Evolutionary conservation across 37 sponge, comb jelly and placozoan genomes (phyloP), one percentile per base, ranked within the genome.

Genomic region (Ephydatia muelleri): DNA sequence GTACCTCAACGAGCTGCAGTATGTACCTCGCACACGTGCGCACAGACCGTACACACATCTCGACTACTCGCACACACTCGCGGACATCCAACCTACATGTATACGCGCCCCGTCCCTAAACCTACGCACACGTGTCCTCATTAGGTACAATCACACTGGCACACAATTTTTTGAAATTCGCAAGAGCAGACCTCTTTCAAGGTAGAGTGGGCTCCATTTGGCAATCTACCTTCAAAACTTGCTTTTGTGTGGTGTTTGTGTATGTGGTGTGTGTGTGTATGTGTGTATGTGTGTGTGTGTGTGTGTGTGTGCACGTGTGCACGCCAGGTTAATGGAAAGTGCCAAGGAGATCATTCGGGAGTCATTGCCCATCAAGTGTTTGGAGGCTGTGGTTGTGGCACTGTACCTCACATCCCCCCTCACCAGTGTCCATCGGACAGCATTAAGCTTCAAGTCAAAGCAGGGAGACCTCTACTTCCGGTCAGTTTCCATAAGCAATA

Each of bases 141-240:
- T 57, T 57, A 92, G 93, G 72, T 98, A 98, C 79, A 96, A 98
- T 66, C 92, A 96, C 90, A 98, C 98, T n/a, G 98, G 98, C 0
- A 91, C 91, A 40, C 98, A 98, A 69, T 98, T 96, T 73, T 98
- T 96, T 90, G 96, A 98, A n/a, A 91, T 98, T 28, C 81, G 68
- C 49, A 98, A 94, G 74, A 85, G 81, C 48, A 80, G 96, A 49
- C 88, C 94, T n/a, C 57, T 96, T 36, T 88, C 91, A 49, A 89
- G 96, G 96, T 90, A 83, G 0, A 65, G 14, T 22, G 21, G 66
- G 14, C 14, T 21, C 14, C 19, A 75, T 75, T n/a, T 30, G 23
- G 23, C 22, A 8, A 70, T 70, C 72, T 28, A 12, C 29, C 47
- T 30, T 12, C 49, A 43, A 6, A 34, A 12, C 37, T 34, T 77